Base-by-base conservation (phyloP, 2,797 vertebrate genomes). In the Tapirus indicus region DNA sequence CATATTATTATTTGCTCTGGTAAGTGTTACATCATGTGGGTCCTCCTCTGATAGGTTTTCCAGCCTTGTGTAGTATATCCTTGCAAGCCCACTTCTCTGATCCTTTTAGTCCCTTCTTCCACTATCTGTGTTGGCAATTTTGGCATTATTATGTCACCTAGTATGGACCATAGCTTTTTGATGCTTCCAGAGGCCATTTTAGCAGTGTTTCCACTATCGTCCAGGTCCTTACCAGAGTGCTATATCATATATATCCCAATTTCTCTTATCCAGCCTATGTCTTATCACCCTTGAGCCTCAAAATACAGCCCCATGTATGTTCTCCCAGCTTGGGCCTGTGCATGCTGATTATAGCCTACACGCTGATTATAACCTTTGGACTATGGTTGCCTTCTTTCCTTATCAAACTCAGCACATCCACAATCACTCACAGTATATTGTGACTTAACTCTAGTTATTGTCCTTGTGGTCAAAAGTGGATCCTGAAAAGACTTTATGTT, bases 341-440 rank as follows among this genome's bases (percentile, higher is more conserved):
- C 0, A 69, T 23, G 3, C 7, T 54, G 16, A 23, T 0, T 49
- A 35, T 49, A 20, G 52, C 27, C 1, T 68, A 0, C 6, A 60
- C 4, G 38, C 38, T 38, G 38, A 38, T 38, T 38, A 38, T 38
- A 38, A 38, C 29, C 18, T 35, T 32, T 41, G 29, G 49, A 52
- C 0, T 29, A 25, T 8, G n/a, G 27, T 20, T 62, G 2, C 6
- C 60, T 69, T 54, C 2, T 69, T 75, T 82, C 14, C 10, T 80
- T 60, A 18, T 88, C 52, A 88, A 74, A 87, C 11, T 66, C 58
- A 77, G 14, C 2, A 64, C 14, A 75, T 29, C 6, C 7, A 56
- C 38, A 71, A 16, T 64, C 13, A 49, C 49, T 13, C 49, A 13
- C 5, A 17, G 21, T 47, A 25, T 44, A 32, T 23, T 83, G 41